These are phyloP conservation scores for Heliconius hewitsoni DNA, from an alignment of 1,140 invertebrate species.

Conservation along the genomic window DNA sequence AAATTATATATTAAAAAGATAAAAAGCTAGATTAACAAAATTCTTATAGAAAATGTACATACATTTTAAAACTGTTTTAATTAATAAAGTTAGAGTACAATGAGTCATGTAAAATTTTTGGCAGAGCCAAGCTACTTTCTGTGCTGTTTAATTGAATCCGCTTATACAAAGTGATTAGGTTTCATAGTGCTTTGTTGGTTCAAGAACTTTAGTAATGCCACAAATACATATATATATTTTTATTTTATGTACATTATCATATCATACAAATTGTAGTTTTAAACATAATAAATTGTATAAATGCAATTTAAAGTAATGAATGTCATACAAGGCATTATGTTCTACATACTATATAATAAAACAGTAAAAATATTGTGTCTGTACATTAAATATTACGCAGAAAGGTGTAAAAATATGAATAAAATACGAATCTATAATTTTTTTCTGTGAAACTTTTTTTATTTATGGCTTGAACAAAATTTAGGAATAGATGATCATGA, in stretches of 20 bases:
- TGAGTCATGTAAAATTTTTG: constrained; percentile 8
- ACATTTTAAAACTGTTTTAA: constrained; percentile 3
- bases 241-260: neutral
- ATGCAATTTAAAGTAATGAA: too few species aligned
- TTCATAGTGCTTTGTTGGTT: constrained; percentile 2
- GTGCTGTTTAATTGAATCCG: constrained; percentile 5
- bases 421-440: too few species aligned
- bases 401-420: too few species aligned
- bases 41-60: neutral
- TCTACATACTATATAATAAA: too few species aligned
- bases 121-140: constrained; percentile 5
- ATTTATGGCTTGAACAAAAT: too few species aligned
- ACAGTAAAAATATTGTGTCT: too few species aligned
- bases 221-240: neutral
- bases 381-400: too few species aligned
- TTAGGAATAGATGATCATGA: too few species aligned
- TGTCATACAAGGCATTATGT: too few species aligned
- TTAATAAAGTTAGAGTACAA: constrained; percentile 10
- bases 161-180: constrained; percentile 1
- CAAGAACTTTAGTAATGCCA: neutral
- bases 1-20: too few species aligned
- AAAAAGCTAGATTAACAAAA: neutral
- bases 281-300: too few species aligned
- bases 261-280: neutral
- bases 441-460: too few species aligned